These are phyloP conservation scores for Steinernema khuongi DNA, from an alignment of 1,140 invertebrate genomes.

Conservation along the genomic window DNA sequence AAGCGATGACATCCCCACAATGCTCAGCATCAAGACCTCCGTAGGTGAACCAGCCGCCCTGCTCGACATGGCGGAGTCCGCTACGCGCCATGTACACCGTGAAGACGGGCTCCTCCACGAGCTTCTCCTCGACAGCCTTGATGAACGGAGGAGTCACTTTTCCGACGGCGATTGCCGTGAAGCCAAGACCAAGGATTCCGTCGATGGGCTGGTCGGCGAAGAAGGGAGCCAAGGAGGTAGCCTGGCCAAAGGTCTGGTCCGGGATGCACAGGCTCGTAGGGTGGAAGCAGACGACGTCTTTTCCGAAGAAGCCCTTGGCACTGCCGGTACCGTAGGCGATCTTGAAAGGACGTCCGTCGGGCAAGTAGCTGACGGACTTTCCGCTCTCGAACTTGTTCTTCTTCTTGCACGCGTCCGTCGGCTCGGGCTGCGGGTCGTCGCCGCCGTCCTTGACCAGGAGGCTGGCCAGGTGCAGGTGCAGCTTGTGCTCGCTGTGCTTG, in stretches of 20 bases:
- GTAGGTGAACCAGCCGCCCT: constrained; percentile 38
- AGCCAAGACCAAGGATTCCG: constrained; percentile 37
- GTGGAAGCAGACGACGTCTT: constrained; percentile 10
- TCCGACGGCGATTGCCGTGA: constrained; percentile 34
- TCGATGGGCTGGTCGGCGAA: constrained; percentile 33
- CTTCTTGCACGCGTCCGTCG: constrained; percentile 21
- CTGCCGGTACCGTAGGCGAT: constrained; percentile 45
- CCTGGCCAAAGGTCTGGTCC: constrained; percentile 39
- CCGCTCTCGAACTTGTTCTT: constrained; percentile 38
- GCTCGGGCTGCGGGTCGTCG: not conserved
- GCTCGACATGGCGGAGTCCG: constrained; percentile 29
- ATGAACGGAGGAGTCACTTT: constrained; percentile 35
- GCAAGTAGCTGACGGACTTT: constrained; percentile 34
- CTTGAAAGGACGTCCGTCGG: constrained; percentile 33
- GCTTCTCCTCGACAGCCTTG: constrained; percentile 32
- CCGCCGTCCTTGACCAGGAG: not conserved
- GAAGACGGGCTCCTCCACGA: constrained; percentile 36
- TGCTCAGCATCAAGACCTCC: constrained; percentile 35
- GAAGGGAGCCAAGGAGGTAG: constrained; percentile 36
- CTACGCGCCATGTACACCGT: constrained; percentile 40
- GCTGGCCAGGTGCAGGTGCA: not conserved
- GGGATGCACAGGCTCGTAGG: constrained; percentile 29
- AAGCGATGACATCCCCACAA: constrained; percentile 38
- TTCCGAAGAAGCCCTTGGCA: constrained; percentile 40
- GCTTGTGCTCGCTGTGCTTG: not conserved